Evolutionary conservation across 2,113 vertebrate genomes (phyloP).

Genomic region (Puma concolor): DNA sequence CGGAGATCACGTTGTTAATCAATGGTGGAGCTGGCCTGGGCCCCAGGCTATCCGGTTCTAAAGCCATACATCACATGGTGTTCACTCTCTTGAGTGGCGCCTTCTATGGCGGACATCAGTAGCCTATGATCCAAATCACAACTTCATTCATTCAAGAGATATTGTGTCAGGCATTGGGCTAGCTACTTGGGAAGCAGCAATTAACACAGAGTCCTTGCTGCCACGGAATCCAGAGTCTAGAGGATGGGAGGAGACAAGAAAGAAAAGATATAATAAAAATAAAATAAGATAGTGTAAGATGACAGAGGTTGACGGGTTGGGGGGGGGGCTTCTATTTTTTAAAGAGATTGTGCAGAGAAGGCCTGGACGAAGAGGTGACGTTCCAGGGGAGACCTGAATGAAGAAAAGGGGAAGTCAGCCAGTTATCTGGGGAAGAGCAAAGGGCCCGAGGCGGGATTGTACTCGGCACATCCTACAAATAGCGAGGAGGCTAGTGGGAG

Average conservation of each 20-base stretch:
- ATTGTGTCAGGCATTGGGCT: not conserved
- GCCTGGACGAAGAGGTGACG: not conserved
- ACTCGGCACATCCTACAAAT: not conserved
- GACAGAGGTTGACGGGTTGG: not conserved
- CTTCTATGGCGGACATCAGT: not conserved
- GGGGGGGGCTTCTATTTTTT: not conserved
- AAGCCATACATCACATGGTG: not conserved
- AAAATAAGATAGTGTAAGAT: constrained; percentile 13
- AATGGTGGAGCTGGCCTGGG: not conserved
- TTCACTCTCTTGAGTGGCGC: not conserved
- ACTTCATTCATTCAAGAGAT: not conserved
- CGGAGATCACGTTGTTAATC: not conserved
- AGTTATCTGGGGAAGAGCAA: not conserved
- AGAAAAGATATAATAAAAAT: not conserved
- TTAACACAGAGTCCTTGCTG: not conserved
- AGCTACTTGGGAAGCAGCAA: not conserved
- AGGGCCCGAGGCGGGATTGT: not conserved
- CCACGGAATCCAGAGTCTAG: not conserved
- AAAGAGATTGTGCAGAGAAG: not conserved
- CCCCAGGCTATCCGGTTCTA: not conserved
- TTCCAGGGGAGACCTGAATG: not conserved
- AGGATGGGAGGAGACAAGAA: not conserved
- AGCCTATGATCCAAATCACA: not conserved
- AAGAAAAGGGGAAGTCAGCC: not conserved
- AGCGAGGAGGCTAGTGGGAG: not conserved